phyloP scores from a whole-genome alignment of 2,888 invertebrate species.

The Ametastegia equiseti region DNA sequence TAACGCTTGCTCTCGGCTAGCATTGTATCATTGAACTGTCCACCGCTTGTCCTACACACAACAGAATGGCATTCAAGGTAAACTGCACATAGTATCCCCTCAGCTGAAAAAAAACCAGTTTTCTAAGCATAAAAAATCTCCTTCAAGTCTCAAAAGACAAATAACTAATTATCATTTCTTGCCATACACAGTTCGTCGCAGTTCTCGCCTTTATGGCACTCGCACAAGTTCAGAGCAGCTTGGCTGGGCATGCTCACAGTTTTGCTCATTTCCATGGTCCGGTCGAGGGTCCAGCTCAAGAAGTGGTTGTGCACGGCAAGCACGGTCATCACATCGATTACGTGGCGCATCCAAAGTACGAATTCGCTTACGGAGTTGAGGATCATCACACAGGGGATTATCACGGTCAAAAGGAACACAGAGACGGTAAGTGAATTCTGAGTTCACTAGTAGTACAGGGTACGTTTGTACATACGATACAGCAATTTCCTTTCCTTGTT shows the following conservation, averaged over 20 bases:
- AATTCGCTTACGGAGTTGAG: conserved; percentile 68
- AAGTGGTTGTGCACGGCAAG: conserved; percentile 65
- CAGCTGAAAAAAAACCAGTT: no score
- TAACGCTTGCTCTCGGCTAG: conserved; percentile 60
- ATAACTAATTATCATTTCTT: background rate
- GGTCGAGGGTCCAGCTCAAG: conserved; percentile 68
- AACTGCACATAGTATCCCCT: no score
- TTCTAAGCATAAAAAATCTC: background rate
- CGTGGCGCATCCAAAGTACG: conserved; percentile 68
- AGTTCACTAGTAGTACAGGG: no score
- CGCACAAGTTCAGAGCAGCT: conserved; percentile 61
- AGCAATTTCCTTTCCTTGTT: background rate
- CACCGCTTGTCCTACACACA: conserved; percentile 55
- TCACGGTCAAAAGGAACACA: conserved; percentile 72
- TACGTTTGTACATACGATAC: background rate
- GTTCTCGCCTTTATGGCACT: conserved; percentile 61
- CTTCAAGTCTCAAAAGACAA: background rate
- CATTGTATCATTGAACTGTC: conserved; percentile 62
- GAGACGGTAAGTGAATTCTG: conserved; percentile 65
- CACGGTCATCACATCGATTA: conserved; percentile 68
- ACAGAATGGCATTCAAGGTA: conserved; percentile 65
- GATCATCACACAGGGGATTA: conserved; percentile 72
- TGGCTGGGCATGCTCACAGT: conserved; percentile 72
- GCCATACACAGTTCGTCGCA: conserved; percentile 59
- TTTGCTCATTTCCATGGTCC: conserved; percentile 71